These are phyloP conservation scores for Drosophila prostipennis DNA, from an alignment of 2,888 invertebrate species.

Conservation along the genomic window DNA sequence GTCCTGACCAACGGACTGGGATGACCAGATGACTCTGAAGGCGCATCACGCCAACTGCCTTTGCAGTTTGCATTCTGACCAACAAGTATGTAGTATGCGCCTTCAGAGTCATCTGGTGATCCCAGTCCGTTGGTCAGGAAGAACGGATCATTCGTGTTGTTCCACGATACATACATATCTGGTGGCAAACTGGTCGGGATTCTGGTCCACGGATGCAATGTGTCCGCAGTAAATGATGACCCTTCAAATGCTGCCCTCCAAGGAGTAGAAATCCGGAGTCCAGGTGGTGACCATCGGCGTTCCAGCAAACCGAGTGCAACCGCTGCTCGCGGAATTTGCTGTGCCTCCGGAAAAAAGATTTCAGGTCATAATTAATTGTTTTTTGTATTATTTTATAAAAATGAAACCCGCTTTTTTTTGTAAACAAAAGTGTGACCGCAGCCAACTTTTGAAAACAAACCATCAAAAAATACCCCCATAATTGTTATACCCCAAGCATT, in stretches of 20 bases:
- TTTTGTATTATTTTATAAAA: neutral
- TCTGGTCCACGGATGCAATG: conserved; percentile 97
- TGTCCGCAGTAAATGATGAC: conserved; percentile 98
- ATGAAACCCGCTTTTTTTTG: neutral
- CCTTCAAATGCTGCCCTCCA: conserved; percentile 94
- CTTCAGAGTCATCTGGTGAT: conserved; percentile 94
- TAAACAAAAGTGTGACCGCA: conserved; percentile 9
- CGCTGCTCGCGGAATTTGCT: conserved; percentile 93
- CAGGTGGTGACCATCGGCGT: conserved; percentile 94
- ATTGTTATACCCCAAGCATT: too few species aligned
- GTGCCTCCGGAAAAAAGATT: conserved; percentile 90
- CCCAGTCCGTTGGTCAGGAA: conserved; percentile 98
- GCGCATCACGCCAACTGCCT: too few species aligned
- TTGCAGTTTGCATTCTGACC: too few species aligned
- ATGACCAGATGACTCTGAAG: too few species aligned
- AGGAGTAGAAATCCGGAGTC: conserved; percentile 97
- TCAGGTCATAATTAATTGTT: conserved; percentile 84
- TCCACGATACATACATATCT: conserved; percentile 99
- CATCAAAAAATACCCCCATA: neutral
- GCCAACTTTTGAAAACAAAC: too few species aligned
- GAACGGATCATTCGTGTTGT: conserved; percentile 96
- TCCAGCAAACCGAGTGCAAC: conserved; percentile 99
- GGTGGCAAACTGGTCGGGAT: conserved; percentile 96
- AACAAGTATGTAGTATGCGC: too few species aligned
- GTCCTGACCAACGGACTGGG: conserved; percentile 89